phyloP scores from a whole-genome alignment of 2,113 vertebrate genomes.

The Gopherus flavomarginatus region DNA sequence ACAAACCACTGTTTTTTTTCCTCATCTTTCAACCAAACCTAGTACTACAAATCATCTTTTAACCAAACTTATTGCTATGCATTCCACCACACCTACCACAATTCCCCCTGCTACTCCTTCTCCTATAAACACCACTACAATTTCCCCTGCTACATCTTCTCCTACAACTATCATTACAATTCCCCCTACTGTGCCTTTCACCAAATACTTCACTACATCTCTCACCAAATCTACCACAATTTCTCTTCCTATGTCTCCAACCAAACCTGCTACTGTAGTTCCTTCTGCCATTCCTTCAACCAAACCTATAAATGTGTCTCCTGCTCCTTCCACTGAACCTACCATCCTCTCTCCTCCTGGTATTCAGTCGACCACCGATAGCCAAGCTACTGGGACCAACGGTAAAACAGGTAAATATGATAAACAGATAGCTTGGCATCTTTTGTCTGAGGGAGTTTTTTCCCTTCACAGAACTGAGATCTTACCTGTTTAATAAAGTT shows the following conservation, averaged over 20 bases:
- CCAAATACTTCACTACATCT: not conserved
- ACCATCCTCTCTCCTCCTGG: not conserved
- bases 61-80: not conserved
- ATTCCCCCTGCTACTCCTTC: slow-evolving; percentile 11
- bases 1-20: not conserved
- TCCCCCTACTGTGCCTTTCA: not conserved
- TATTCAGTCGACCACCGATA: slow-evolving; percentile 17
- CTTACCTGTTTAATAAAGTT: not conserved
- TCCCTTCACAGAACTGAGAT: not conserved
- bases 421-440: not conserved
- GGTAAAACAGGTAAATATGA: slow-evolving; percentile 71
- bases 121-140: not conserved
- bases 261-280: slow-evolving; percentile 29
- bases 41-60: not conserved
- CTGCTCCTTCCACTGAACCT: slow-evolving; percentile 7
- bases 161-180: not conserved
- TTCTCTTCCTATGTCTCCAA: not conserved
- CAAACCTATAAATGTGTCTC: not conserved
- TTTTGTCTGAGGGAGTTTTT: not conserved
- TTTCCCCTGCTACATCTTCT: not conserved
- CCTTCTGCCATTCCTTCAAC: slow-evolving; percentile 7
- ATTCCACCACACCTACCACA: not conserved
- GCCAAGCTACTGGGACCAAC: not conserved
- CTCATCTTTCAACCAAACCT: not conserved
- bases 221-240: not conserved